Evolutionary conservation across 2,888 invertebrate genomes (phyloP).

Genomic region (Catocala nupta): DNA sequence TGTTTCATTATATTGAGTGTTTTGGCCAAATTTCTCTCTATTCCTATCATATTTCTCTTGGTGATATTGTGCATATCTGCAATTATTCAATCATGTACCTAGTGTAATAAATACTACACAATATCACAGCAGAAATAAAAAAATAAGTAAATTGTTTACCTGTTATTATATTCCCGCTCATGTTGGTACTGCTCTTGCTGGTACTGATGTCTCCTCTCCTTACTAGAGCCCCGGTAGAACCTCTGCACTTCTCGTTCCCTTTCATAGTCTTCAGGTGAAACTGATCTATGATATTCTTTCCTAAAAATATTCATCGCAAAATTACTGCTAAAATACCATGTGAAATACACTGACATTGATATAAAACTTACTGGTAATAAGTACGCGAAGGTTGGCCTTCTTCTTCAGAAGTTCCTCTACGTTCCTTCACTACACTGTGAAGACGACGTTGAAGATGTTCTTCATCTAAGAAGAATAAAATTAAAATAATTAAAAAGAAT

Average conservation of each 20-base stretch:
- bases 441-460: slow-evolving; percentile 67
- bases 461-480: slow-evolving; percentile 51
- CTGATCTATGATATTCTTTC: slow-evolving; percentile 74
- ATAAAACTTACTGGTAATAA: slow-evolving; percentile 77
- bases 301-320: slow-evolving; percentile 45
- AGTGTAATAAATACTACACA: slow-evolving; percentile 35
- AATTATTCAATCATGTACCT: slow-evolving; percentile 53
- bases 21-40: slow-evolving; percentile 67
- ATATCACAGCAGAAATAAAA: slow-evolving; percentile 16
- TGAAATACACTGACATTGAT: too few relatives aligned
- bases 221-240: slow-evolving; percentile 81
- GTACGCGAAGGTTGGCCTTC: slow-evolving; percentile 72
- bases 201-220: slow-evolving; percentile 70
- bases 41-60: slow-evolving; percentile 70
- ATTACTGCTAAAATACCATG: too few relatives aligned
- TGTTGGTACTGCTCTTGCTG: slow-evolving; percentile 70
- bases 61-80: slow-evolving; percentile 68
- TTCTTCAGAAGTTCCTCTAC: slow-evolving; percentile 71
- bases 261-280: slow-evolving; percentile 69
- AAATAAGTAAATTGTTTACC: slow-evolving; percentile 53
- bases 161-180: slow-evolving; percentile 69
- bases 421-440: slow-evolving; percentile 81
- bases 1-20: slow-evolving; percentile 57
- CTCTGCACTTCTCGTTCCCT: slow-evolving; percentile 77
- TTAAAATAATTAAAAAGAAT: background rate